phyloP scores from a whole-genome alignment of 2,888 invertebrate genomes.

The Synergus laeviventris region DNA sequence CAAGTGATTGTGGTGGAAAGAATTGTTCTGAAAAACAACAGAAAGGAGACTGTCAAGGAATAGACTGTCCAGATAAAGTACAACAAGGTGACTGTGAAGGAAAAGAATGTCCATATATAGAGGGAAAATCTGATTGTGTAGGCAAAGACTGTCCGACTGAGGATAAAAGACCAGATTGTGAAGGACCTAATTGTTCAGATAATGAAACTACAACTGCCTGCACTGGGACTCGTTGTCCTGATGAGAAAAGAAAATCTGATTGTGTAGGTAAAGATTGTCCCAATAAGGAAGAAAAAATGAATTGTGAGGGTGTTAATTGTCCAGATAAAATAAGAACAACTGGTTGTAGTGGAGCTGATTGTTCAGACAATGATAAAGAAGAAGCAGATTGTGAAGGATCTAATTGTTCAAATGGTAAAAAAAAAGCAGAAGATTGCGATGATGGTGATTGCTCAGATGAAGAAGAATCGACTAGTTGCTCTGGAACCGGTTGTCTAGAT shows the following conservation, averaged over 20 bases:
- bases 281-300: neutral
- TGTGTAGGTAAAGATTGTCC: conserved; percentile 40
- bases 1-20: conserved; percentile 17
- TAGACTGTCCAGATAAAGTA: conserved; percentile 19
- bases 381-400: conserved; percentile 30
- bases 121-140: conserved; percentile 18
- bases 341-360: conserved; percentile 33
- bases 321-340: neutral
- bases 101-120: conserved; percentile 20
- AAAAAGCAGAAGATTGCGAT: conserved; percentile 13
- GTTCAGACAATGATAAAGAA: neutral
- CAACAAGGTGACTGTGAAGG: conserved; percentile 31
- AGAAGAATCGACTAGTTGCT: neutral
- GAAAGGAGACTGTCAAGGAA: conserved; percentile 15
- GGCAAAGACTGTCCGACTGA: conserved; percentile 31
- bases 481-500: neutral
- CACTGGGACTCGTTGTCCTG: conserved; percentile 19
- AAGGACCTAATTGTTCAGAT: conserved; percentile 23
- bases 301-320: conserved; percentile 42
- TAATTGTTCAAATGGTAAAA: conserved; percentile 27
- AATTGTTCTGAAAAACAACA: conserved; percentile 8
- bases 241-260: neutral
- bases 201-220: neutral
- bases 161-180: conserved; percentile 7
- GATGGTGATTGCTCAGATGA: conserved; percentile 27